phyloP scores from a whole-genome alignment of 2,113 vertebrate genomes.

The Cyrtonyx montezumae region DNA sequence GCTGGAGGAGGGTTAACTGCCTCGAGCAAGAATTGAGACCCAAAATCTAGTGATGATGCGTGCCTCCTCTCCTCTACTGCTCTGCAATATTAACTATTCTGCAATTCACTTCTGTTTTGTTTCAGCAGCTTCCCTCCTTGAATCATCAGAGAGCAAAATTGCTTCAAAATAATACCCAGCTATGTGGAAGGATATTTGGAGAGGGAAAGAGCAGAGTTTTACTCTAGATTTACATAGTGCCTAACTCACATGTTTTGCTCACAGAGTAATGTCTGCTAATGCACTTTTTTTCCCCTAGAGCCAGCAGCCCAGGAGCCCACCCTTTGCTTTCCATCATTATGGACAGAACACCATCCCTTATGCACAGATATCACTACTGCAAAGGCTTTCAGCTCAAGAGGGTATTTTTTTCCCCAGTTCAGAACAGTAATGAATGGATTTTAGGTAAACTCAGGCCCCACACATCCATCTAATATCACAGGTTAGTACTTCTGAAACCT shows the following conservation, averaged over 20 bases:
- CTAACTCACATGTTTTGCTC: background rate
- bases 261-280: background rate
- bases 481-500: slow-evolving; percentile 55
- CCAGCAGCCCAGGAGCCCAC: background rate
- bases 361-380: background rate
- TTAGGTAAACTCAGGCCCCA: slow-evolving; percentile 36
- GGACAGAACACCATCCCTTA: background rate
- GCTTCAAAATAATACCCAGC: slow-evolving; percentile 51
- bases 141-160: slow-evolving; percentile 67
- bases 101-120: slow-evolving; percentile 55
- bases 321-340: background rate
- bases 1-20: background rate
- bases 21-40: background rate
- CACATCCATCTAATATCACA: slow-evolving; percentile 6
- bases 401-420: slow-evolving; percentile 1
- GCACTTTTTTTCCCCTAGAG: background rate
- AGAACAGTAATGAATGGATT: slow-evolving; percentile 19
- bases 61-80: background rate
- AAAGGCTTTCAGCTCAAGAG: slow-evolving; percentile 49
- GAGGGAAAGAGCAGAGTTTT: slow-evolving; percentile 9
- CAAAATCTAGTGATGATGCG: background rate
- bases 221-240: slow-evolving; percentile 28
- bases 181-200: background rate
- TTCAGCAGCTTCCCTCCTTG: slow-evolving; percentile 43
- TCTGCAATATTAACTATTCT: slow-evolving; percentile 36